Conservation (phyloP, 2,113 vertebrate species). For the Fregata magnificens region DNA sequence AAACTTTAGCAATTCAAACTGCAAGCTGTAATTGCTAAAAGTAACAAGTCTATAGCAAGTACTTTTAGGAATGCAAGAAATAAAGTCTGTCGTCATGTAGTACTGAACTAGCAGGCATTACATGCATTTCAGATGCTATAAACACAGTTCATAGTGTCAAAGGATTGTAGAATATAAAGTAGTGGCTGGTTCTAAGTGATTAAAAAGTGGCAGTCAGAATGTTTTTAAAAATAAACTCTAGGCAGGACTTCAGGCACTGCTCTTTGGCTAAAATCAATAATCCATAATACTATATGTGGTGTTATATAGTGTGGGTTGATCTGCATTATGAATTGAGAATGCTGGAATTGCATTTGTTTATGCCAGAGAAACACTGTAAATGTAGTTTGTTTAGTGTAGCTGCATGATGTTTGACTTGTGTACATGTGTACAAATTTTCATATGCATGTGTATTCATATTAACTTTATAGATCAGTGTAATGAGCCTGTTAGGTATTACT, state of each 20-base stretch:
- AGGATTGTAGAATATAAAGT: not conserved
- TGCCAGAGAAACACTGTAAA: not conserved
- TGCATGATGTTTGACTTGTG: not conserved
- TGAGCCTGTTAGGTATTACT: not conserved
- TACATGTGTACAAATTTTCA: not conserved
- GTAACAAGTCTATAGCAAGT: not conserved
- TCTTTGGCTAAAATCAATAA: not conserved
- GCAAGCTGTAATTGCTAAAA: not conserved
- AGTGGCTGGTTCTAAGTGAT: not conserved
- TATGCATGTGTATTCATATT: not conserved
- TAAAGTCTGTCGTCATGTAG: not conserved
- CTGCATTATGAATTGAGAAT: not conserved
- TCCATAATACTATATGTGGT: not conserved
- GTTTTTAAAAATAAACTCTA: not conserved
- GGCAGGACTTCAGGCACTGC: not conserved
- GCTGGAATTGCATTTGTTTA: not conserved
- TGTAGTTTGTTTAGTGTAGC: not conserved
- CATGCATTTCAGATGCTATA: not conserved
- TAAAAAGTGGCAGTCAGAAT: not conserved
- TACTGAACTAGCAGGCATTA: not conserved
- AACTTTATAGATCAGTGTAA: not conserved
- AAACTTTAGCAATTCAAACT: not conserved
- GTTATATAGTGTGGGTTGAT: not conserved
- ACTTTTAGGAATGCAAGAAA: not conserved
- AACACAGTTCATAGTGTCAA: not conserved